These are phyloP conservation scores for Cossypha caffra DNA, from an alignment of 2,797 vertebrate genomes.

Conservation along the genomic window DNA sequence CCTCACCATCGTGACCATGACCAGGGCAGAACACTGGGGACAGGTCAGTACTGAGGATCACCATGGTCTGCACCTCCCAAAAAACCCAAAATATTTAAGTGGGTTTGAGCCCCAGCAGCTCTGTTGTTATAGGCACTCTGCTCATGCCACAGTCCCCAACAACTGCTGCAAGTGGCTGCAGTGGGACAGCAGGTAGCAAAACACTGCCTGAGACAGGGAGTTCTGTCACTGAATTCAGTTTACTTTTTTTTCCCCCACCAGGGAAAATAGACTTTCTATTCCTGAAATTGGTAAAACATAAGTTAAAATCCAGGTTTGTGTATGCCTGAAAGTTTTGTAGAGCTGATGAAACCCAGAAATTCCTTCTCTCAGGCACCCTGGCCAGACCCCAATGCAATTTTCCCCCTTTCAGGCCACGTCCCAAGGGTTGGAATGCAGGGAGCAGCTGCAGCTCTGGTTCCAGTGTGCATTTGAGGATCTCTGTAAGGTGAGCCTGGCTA, in stretches of 20 bases:
- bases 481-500: background rate
- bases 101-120: background rate
- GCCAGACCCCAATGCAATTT: background rate
- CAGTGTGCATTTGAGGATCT: accelerated
- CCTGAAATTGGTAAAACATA: background rate
- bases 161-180: background rate
- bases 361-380: background rate
- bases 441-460: accelerated
- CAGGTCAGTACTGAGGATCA: no score
- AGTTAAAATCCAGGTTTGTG: background rate
- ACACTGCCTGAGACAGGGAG: accelerated
- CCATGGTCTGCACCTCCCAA: accelerated
- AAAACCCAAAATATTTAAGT: background rate
- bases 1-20: accelerated
- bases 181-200: background rate
- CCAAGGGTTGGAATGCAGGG: accelerated
- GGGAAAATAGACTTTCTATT: background rate
- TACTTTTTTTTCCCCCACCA: accelerated
- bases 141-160: background rate
- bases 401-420: background rate
- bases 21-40: background rate
- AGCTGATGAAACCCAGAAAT: background rate
- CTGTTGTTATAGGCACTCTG: background rate
- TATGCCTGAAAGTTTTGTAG: background rate
- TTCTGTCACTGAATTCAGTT: background rate